Base-by-base conservation (phyloP, 30 jellyfish, hydroid and myxozoan species). In the Chironex yamaguchii region DNA sequence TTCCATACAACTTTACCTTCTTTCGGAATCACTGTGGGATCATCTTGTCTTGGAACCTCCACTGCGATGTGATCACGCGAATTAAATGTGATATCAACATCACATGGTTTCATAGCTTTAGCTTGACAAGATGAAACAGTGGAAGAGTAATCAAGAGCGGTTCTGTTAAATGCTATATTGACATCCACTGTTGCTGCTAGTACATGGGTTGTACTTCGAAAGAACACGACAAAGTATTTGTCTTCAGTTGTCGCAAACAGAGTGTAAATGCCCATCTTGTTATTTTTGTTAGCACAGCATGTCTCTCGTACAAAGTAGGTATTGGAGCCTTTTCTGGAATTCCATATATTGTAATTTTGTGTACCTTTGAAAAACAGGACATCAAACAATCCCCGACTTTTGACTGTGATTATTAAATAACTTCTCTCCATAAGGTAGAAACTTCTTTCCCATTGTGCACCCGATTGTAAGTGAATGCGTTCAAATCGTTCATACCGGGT, bases 401-500 rank as follows among this genome's bases (percentile, higher is more conserved):
- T 25, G 0, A 75, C 29, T 3, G 35, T 62, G 63, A 91, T 83
- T 58, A 27, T 84, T 1, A 91, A 22, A 4, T 29, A 21, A 26
- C 89, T 79, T 23, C 71, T 79, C 24, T 54, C 72, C 28, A 50
- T 49, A 27, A 91, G 89, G 32, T 75, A 73, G 42, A 91, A 85
- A 67, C 64, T 70, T n/a, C 97, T 78, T 14, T 58, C 42, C 97
- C 97, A 91, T 23, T 34, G 32, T 23, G 71, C 71, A 12, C 84
- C 89, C 2, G 86, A 71, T 1, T 53, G 76, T 12, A 91, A 25
- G 2, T 65, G 62, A 3, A 83, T 1, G 1, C 25, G 42, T 34
- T 71, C 71, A 4, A 23, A 29, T 72, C 58, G 76, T n/a, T 83
- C 2, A 50, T 91, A 91, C 27, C 14, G 54, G 12, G 52, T 62